Conservation (phyloP, 2,888 invertebrate genomes). For the Drosophila anomelani region DNA sequence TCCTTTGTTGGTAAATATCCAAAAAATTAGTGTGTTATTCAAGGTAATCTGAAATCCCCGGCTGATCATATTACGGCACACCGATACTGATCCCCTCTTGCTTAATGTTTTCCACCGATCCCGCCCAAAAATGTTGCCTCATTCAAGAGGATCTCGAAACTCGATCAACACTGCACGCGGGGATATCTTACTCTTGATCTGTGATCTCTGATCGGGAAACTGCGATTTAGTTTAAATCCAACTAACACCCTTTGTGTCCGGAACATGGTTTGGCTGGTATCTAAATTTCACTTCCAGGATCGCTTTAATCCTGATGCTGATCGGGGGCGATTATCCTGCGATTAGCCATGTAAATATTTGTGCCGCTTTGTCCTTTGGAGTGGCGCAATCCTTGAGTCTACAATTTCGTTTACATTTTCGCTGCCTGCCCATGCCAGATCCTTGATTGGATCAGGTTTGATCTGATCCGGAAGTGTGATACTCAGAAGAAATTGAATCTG, state of each 20-base stretch:
- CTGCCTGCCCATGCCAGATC: conserved; percentile 25
- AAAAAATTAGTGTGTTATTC: conserved; percentile 20
- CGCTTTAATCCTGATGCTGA: conserved; percentile 41
- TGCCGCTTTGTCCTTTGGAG: conserved; percentile 3
- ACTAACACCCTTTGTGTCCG: conserved; percentile 42
- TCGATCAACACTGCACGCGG: conserved; percentile 14
- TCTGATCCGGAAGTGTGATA: conserved; percentile 39
- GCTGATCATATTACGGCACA: conserved; percentile 30
- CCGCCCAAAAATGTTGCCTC: conserved; percentile 9
- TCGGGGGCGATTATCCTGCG: conserved; percentile 44
- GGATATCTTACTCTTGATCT: background rate
- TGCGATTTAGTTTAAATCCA: conserved; percentile 28
- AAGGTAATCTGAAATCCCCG: conserved; percentile 21
- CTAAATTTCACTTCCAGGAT: conserved; percentile 26
- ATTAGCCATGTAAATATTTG: conserved; percentile 46
- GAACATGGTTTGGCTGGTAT: conserved; percentile 5
- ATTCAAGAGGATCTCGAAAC: conserved; percentile 7
- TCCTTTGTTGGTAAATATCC: conserved; percentile 14
- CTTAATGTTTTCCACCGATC: conserved; percentile 18
- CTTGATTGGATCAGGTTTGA: conserved; percentile 41
- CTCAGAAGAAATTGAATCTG: conserved; percentile 6
- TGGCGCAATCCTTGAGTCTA: conserved; percentile 29
- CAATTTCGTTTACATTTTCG: conserved; percentile 22
- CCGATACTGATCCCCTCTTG: conserved; percentile 18
- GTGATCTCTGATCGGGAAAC: conserved; percentile 15